Percentiles rank a stretch among this genome's conserved stretches.
These are phyloP conservation scores for Taenaris catops DNA, from an alignment of 2,888 invertebrate species.

Conservation along the genomic window DNA sequence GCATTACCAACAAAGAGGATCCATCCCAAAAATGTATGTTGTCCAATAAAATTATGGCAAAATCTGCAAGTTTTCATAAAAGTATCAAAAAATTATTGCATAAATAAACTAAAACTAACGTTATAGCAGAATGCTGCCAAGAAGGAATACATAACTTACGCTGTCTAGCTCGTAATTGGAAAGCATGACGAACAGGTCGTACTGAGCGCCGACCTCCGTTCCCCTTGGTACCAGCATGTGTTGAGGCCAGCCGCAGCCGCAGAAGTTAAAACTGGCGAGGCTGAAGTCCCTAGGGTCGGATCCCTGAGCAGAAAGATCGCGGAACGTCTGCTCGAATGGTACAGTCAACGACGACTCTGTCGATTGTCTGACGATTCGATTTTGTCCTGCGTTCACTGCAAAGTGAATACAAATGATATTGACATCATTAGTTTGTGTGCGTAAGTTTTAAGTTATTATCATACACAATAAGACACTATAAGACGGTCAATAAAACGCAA, in stretches of 20 bases:
- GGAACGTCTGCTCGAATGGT: constrained; percentile 80
- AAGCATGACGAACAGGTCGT: constrained; percentile 68
- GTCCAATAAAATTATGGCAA: too few relatives aligned
- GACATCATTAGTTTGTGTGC: too few relatives aligned
- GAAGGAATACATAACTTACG: constrained; percentile 37
- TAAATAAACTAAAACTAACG: too few relatives aligned
- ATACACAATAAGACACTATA: too few relatives aligned
- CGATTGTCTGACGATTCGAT: constrained; percentile 78
- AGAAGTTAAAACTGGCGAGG: constrained; percentile 72
- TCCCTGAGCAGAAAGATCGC: constrained; percentile 59
- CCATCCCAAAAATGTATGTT: too few relatives aligned
- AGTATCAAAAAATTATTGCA: too few relatives aligned
- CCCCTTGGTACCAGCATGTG: constrained; percentile 80
- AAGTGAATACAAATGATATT: too few relatives aligned
- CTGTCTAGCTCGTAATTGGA: constrained; percentile 68
- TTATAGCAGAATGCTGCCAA: background rate
- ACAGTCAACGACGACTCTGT: constrained; percentile 80
- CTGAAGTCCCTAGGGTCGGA: constrained; percentile 33
- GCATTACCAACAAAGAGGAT: too few relatives aligned
- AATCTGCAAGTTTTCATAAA: too few relatives aligned
- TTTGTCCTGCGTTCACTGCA: constrained; percentile 79
- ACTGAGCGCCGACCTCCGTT: constrained; percentile 50
- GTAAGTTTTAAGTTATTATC: too few relatives aligned
- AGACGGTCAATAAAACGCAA: too few relatives aligned
- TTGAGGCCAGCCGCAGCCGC: constrained; percentile 82